phyloP scores from a whole-genome alignment of 2,113 vertebrate genomes.

The Tiliqua scincoides region DNA sequence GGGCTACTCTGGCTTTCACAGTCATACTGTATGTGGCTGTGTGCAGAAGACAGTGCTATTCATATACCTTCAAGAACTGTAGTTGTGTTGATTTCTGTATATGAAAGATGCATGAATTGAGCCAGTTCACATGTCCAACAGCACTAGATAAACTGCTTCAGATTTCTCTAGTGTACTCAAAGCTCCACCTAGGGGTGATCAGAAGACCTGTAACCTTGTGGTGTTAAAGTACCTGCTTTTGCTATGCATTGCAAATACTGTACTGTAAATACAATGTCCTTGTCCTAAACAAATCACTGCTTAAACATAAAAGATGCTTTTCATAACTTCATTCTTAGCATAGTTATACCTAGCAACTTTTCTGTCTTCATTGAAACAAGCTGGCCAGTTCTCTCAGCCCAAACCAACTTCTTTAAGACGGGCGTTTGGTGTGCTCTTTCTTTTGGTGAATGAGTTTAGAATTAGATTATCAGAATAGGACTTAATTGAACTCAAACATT shows the following conservation, averaged over 20 bases:
- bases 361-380: background rate
- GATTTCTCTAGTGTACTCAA: background rate
- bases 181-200: conserved; percentile 57
- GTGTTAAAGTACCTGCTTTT: background rate
- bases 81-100: background rate
- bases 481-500: background rate
- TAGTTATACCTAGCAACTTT: background rate
- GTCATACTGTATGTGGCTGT: background rate
- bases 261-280: no score
- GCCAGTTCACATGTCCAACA: fast-evolving
- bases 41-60: background rate
- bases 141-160: background rate
- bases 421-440: background rate
- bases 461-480: no score
- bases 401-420: background rate
- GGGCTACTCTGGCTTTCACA: background rate
- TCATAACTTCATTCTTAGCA: background rate
- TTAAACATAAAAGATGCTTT: background rate
- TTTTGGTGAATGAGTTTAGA: background rate
- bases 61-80: background rate
- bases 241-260: background rate
- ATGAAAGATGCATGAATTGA: background rate
- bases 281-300: no score
- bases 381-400: background rate
- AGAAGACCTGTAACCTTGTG: background rate